Evolutionary conservation across 1,140 invertebrate species (phyloP), one percentile per base, ranked within the genome.

Genomic region (Hormaphis cornu): DNA sequence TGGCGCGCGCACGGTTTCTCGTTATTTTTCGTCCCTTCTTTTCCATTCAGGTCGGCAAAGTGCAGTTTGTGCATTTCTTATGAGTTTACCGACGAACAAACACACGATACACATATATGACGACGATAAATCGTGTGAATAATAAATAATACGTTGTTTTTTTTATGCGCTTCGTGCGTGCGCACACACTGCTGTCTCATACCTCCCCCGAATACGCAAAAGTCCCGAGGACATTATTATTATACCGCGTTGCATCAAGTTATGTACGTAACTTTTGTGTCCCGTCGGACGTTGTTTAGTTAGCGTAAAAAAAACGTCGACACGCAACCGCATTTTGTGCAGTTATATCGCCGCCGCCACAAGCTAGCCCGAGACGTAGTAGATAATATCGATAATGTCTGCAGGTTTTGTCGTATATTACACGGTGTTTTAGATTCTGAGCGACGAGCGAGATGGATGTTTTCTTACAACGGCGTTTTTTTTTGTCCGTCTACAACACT

Each of bases 61-160:
- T 66, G 40, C 42, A 46, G 44, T 66, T 33, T 66, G n/a, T n/a
- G 61, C 61, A 66, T 66, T 48, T 66, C 61, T 66, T 66, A 66
- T 66, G 44, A 33, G 42, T 66, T 50, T 26, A 28, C 26, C 24
- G 18, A 30, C 44, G 61, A 42, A 63, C 10, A 12, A 26, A 50
- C 42, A 28, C 61, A 20, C 28, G 42, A 5, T 5, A n/a, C 42
- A n/a, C 18, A 46, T n/a, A 46, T n/a, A 46, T 4, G 42, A 33
- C 44, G 44, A 30, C 20, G 18, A 66, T 50, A 66, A 58, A 58
- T 14, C 35, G 14, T 24, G 20, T 58, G 40, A 66, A 66, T 63
- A 63, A 63, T 66, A 66, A 66, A 66, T 66, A 50, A n/a, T 10
- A 46, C 14, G 14, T 40, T 40, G 37, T 30, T 22, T 46, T 30